A percentile compares a stretch with the other conserved stretches of the same genome.
phyloP scores from a whole-genome alignment of 1,140 invertebrate genomes.

The Onthophagus taurus region DNA sequence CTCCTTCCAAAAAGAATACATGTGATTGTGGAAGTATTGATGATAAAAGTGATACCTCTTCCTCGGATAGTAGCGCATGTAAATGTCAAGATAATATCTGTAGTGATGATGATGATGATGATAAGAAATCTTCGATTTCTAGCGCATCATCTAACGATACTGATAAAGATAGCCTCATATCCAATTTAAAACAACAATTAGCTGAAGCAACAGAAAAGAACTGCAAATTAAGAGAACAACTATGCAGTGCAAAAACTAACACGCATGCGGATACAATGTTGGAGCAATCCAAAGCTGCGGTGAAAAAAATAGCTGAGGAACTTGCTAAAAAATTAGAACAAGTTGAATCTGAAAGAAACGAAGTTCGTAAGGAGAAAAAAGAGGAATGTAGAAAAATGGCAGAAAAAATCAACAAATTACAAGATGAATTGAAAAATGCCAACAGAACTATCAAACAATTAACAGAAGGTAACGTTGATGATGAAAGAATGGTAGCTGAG shows the following conservation, averaged over 20 bases:
- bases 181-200: slow-evolving; percentile 2
- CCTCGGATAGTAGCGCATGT: too few relatives aligned
- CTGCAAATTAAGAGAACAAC: too few relatives aligned
- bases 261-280: slow-evolving; percentile 24
- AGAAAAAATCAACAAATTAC: slow-evolving; percentile 12
- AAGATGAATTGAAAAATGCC: slow-evolving; percentile 21
- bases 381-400: slow-evolving; percentile 2
- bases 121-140: too few relatives aligned
- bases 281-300: slow-evolving; percentile 22
- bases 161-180: slow-evolving; percentile 6
- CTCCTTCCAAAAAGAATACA: too few relatives aligned
- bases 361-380: not conserved
- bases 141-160: too few relatives aligned
- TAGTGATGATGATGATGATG: too few relatives aligned
- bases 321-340: slow-evolving; percentile 22
- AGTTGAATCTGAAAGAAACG: not conserved
- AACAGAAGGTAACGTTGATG: not conserved
- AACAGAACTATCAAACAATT: slow-evolving; percentile 19
- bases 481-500: slow-evolving; percentile 16
- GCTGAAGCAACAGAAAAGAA: slow-evolving; percentile 8
- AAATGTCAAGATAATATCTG: too few relatives aligned
- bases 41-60: too few relatives aligned
- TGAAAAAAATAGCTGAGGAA: slow-evolving; percentile 24
- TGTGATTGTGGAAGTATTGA: too few relatives aligned
- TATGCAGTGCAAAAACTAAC: too few relatives aligned